Conservation (phyloP, 2,797 vertebrate genomes). For the Pristis pectinata region DNA sequence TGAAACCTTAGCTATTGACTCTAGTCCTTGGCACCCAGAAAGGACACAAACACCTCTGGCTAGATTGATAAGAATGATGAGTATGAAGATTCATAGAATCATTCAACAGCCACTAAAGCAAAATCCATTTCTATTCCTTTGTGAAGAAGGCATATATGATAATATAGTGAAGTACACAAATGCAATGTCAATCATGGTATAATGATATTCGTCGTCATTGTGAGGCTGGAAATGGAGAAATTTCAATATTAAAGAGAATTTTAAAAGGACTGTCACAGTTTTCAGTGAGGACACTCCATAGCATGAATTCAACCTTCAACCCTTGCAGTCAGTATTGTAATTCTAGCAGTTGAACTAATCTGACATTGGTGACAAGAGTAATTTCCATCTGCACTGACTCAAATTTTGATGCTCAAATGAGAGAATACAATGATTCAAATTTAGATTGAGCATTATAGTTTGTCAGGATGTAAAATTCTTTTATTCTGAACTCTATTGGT, state of each 20-base stretch:
- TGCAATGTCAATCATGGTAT: neutral
- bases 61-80: neutral
- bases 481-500: neutral
- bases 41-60: neutral
- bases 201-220: conserved; percentile 9
- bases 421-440: conserved; percentile 10
- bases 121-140: neutral
- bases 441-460: neutral
- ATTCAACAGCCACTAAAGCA: neutral
- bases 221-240: neutral
- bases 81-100: neutral
- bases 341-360: neutral
- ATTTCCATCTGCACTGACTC: neutral
- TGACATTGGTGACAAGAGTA: neutral
- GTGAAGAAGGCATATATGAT: neutral
- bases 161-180: neutral
- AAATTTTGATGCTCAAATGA: neutral
- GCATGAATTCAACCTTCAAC: neutral
- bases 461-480: too few relatives aligned
- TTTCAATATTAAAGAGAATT: conserved; percentile 25
- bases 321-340: conserved; percentile 3
- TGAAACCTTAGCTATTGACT: neutral
- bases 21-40: neutral
- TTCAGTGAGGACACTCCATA: neutral
- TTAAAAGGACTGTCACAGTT: neutral